Evolutionary conservation across 2,113 vertebrate species (phyloP).

Genomic region (Hemiprocne comata): DNA sequence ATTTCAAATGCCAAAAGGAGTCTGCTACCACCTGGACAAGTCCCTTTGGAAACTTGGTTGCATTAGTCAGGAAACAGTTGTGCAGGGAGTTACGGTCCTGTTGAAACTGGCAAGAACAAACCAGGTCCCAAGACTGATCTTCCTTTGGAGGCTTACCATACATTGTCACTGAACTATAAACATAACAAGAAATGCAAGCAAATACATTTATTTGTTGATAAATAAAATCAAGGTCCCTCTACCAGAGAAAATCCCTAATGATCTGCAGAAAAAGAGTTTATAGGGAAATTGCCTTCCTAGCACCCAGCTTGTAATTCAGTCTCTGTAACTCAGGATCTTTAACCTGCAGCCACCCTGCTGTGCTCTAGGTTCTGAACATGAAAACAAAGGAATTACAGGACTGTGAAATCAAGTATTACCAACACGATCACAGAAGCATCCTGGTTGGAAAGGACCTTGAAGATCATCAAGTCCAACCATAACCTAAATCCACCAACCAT

Average conservation of each 20-base stretch:
- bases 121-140: not conserved
- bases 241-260: not conserved
- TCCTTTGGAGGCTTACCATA: not conserved
- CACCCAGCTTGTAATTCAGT: too few relatives aligned
- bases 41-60: not conserved
- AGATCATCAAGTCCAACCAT: too few relatives aligned
- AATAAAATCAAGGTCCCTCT: not conserved
- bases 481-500: too few relatives aligned
- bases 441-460: too few relatives aligned
- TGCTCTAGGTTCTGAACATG: not conserved
- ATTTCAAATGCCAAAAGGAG: not conserved
- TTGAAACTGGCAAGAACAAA: not conserved
- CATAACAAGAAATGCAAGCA: not conserved
- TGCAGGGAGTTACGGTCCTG: rapidly evolving
- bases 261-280: not conserved
- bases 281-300: not conserved
- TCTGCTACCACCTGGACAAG: rapidly evolving
- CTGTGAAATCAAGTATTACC: not conserved
- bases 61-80: not conserved
- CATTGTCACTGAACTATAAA: not conserved
- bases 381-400: not conserved
- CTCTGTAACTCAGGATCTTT: not conserved
- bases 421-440: too few relatives aligned
- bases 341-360: not conserved
- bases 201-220: not conserved